Evolutionary conservation across 2,888 invertebrate species (phyloP), one percentile per base, ranked within the genome.

Genomic region (Apantesis nais): DNA sequence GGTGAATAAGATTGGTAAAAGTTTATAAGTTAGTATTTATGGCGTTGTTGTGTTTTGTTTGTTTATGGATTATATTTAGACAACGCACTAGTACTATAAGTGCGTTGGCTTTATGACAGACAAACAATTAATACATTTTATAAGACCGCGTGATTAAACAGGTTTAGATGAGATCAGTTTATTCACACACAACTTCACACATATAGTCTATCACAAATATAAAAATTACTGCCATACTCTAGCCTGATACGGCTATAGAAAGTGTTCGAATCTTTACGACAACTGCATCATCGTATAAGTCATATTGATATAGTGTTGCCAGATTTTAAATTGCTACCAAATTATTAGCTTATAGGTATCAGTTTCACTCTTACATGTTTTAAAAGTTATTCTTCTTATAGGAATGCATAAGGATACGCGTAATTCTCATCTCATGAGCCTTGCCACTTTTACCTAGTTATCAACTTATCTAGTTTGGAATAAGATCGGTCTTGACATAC

Each of bases 1-100:
- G 39, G 52, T 22, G 65, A 52, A 55, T 61, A 69, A 71, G 37
- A 7, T 72, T 85, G 82, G 83, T 81, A 67, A 74, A 71, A 71
- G 81, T 84, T 86, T 86, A 86, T 86, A 85, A 87, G 86, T 88
- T 83, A 85, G 86, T 84, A 85, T 88, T 88, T 89, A 89, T 84
- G 86, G 75, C 78, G 83, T 84, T 85, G 85, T 86, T 76, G 67
- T 66, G 83, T 88, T 90, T 90, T 89, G 87, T 89, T 82, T 81
- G 80, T 80, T 89, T 88, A 84, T 83, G 73, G 73, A 78, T 80
- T 80, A 73, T 80, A 75, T 77, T 77, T 80, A 77, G 78, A 80
- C 78, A 61, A 68, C 71, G 75, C 73, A 74, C 78, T 82, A 75
- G 68, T 74, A 61, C 16, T 62, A 67, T 72, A 73, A 63, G 66